Percentiles rank a stretch among this genome's conserved stretches.
Evolutionary conservation across 2,888 invertebrate genomes (phyloP).

Genomic region (Hofmannophila pseudospretella): DNA sequence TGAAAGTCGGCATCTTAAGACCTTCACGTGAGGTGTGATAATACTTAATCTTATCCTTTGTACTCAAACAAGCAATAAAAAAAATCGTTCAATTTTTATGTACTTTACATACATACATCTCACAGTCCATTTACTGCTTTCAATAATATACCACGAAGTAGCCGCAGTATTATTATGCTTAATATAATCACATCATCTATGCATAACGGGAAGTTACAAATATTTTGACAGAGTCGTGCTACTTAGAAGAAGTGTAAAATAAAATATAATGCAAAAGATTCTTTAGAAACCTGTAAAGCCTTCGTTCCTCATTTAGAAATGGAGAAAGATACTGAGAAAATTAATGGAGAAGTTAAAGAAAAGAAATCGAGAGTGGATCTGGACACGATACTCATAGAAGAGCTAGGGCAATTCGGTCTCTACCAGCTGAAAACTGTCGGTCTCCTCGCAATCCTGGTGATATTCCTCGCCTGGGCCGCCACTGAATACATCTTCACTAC

Average conservation of each 20-base stretch:
- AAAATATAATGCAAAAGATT: no score
- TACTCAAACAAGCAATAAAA: no score
- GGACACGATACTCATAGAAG: slow-evolving; percentile 50
- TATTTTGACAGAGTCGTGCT: no score
- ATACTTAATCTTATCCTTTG: neutral
- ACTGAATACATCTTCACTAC: slow-evolving; percentile 59
- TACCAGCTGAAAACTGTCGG: slow-evolving; percentile 43
- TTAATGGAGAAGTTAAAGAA: neutral
- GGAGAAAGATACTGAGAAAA: neutral
- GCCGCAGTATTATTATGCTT: no score
- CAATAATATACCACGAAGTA: neutral
- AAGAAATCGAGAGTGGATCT: slow-evolving; percentile 29
- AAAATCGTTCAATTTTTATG: no score
- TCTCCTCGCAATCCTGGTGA: slow-evolving; percentile 32
- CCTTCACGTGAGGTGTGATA: neutral
- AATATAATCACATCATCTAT: no score
- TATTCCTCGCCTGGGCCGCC: slow-evolving; percentile 46
- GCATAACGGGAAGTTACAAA: no score
- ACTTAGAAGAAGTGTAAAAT: no score
- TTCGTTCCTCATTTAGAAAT: neutral
- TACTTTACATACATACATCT: no score
- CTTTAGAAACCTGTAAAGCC: no score
- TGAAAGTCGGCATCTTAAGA: no score
- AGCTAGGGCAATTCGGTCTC: slow-evolving; percentile 56
- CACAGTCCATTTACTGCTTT: neutral